Evolutionary conservation across 2,113 vertebrate species (phyloP).

Genomic region (Entelurus aequoreus): DNA sequence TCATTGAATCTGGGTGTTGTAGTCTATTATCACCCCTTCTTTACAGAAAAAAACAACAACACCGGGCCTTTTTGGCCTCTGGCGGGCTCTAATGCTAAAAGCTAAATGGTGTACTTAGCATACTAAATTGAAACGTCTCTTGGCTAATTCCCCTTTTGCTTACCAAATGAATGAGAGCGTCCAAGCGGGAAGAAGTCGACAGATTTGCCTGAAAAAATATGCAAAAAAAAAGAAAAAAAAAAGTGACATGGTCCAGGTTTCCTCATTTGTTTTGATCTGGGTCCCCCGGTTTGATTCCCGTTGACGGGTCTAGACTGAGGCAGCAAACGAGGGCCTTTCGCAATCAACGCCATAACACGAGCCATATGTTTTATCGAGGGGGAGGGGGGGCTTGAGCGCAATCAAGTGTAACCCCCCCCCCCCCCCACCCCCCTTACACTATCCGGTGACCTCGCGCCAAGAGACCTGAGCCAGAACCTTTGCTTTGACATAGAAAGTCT

Average conservation of each 20-base stretch:
- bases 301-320: conserved; percentile 63
- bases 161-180: conserved; percentile 45
- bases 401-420: conserved; percentile 58
- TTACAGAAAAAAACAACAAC: conserved; percentile 71
- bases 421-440: neutral
- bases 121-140: conserved; percentile 70
- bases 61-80: conserved; percentile 54
- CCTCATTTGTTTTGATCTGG: conserved; percentile 67
- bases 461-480: conserved; percentile 42
- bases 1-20: conserved; percentile 83
- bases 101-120: conserved; percentile 60
- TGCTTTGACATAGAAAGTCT: too few species aligned
- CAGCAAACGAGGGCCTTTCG: conserved; percentile 60
- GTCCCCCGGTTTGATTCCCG: conserved; percentile 64
- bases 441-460: conserved; percentile 53
- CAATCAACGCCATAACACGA: conserved; percentile 72
- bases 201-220: conserved; percentile 47
- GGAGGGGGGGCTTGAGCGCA: conserved; percentile 48
- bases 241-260: conserved; percentile 59
- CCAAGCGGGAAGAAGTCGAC: conserved; percentile 51
- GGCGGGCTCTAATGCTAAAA: conserved; percentile 46
- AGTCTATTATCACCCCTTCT: conserved; percentile 84
- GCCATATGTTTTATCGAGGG: conserved; percentile 70
- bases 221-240: conserved; percentile 33
- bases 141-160: conserved; percentile 56